Percentiles rank a stretch among this genome's conserved stretches.
These are phyloP conservation scores for Lithodes maja DNA, from an alignment of 2,888 invertebrate genomes.

Conservation along the genomic window DNA sequence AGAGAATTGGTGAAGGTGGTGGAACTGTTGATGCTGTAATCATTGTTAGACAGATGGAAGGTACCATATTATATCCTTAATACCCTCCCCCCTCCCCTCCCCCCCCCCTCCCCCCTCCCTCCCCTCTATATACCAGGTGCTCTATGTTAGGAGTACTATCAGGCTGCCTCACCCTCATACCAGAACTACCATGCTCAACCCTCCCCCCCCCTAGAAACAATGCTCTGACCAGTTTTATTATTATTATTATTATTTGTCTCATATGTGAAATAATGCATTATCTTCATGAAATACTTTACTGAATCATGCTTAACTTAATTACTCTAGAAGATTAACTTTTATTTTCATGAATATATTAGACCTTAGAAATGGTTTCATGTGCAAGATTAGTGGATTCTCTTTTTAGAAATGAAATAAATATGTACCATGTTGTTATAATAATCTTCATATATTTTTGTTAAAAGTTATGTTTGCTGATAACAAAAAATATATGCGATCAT, in stretches of 20 bases:
- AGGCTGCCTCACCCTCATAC: background rate
- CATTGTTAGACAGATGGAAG: too few species aligned
- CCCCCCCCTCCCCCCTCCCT: too few species aligned
- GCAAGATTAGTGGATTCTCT: constrained; percentile 47
- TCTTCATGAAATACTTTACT: constrained; percentile 1
- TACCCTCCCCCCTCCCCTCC: too few species aligned
- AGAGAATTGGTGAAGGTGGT: background rate
- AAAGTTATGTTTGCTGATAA: too few species aligned
- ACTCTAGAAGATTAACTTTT: constrained; percentile 34
- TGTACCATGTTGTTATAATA: too few species aligned
- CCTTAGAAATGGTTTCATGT: constrained; percentile 42
- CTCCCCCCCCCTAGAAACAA: background rate
- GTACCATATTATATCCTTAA: too few species aligned
- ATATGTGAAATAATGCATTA: too few species aligned
- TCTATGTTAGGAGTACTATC: too few species aligned
- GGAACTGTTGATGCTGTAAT: background rate
- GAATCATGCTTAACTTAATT: background rate
- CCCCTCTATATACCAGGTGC: too few species aligned
- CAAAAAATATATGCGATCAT: too few species aligned
- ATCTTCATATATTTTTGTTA: too few species aligned
- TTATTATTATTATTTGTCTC: too few species aligned
- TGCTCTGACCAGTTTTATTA: background rate
- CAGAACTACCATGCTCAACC: background rate
- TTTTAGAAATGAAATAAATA: background rate
- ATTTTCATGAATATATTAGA: background rate